phyloP scores from a whole-genome alignment of 1,140 invertebrate genomes.

The Agrilus planipennis region DNA sequence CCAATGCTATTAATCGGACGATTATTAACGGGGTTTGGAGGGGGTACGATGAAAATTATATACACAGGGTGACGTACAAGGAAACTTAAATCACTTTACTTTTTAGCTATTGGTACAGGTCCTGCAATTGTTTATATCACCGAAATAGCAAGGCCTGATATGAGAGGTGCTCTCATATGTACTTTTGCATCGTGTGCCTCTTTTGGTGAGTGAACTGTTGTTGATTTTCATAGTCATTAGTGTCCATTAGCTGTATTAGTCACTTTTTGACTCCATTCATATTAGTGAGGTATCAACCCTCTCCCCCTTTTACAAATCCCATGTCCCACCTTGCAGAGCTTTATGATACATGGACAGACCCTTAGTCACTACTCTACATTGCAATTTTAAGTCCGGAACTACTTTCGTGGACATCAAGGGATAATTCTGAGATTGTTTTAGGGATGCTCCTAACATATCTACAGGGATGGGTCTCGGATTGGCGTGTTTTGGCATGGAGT shows the following conservation, averaged over 20 bases:
- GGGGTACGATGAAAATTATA: constrained; percentile 25
- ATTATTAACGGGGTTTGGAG: constrained; percentile 44
- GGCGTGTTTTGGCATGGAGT: constrained; percentile 45
- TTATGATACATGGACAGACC: too few relatives aligned
- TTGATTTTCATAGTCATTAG: too few relatives aligned
- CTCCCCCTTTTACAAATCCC: too few relatives aligned
- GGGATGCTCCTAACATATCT: constrained; percentile 49
- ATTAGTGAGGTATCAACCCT: too few relatives aligned
- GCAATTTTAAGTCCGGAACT: too few relatives aligned
- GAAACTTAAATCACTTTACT: neutral
- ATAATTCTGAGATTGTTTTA: constrained; percentile 12
- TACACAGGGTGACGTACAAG: neutral
- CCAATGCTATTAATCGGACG: constrained; percentile 42
- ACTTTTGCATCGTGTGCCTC: constrained; percentile 42
- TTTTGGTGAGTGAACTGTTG: constrained; percentile 37
- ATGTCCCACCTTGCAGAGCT: too few relatives aligned
- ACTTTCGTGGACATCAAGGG: neutral
- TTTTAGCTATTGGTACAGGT: constrained; percentile 39
- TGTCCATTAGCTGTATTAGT: too few relatives aligned
- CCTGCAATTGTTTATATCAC: constrained; percentile 50
- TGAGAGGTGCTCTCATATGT: constrained; percentile 43
- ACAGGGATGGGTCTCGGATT: constrained; percentile 45
- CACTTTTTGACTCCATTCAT: too few relatives aligned
- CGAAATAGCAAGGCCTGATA: constrained; percentile 44
- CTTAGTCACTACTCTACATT: too few relatives aligned